Evolutionary conservation across 1,140 invertebrate species (phyloP).

Genomic region (Trichonephila clavata): DNA sequence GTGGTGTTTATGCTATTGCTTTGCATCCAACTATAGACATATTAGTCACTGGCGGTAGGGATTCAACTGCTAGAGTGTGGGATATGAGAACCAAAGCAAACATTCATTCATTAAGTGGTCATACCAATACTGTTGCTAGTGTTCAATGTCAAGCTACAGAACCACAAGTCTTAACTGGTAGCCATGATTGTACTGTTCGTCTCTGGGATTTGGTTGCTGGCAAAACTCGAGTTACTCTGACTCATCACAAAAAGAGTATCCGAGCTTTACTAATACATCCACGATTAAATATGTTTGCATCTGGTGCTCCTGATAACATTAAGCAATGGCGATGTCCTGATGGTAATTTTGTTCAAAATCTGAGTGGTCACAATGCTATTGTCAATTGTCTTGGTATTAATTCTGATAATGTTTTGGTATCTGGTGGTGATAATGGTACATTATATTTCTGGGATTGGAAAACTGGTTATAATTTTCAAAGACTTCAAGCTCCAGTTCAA

Average conservation of each 20-base stretch:
- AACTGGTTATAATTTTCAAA: constrained; percentile 98
- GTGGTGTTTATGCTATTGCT: constrained; percentile 96
- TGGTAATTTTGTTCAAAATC: constrained; percentile 98
- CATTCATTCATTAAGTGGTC: constrained; percentile 97
- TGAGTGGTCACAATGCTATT: constrained; percentile 98
- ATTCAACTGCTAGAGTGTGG: constrained; percentile 98
- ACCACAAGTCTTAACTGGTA: constrained; percentile 91
- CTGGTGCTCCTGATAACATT: constrained; percentile 98
- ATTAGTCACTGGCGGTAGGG: constrained; percentile 94
- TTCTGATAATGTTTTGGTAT: constrained; percentile 96
- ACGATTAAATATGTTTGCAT: constrained; percentile 96
- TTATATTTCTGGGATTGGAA: constrained; percentile 99
- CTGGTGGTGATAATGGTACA: constrained; percentile 99
- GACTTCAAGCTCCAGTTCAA: constrained; percentile 94
- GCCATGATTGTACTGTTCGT: constrained; percentile 89
- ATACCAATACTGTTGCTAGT: constrained; percentile 98
- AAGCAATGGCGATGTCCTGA: constrained; percentile 99
- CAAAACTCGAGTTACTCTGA: constrained; percentile 95
- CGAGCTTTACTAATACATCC: constrained; percentile 95
- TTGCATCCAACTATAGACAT: constrained; percentile 98
- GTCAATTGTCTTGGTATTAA: constrained; percentile 98
- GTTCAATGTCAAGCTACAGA: constrained; percentile 95
- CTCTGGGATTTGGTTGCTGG: constrained; percentile 99
- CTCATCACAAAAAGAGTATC: constrained; percentile 99
- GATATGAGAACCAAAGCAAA: constrained; percentile 99